Conservation (phyloP, 2,888 invertebrate species). For the Lycophotia porphyrea region DNA sequence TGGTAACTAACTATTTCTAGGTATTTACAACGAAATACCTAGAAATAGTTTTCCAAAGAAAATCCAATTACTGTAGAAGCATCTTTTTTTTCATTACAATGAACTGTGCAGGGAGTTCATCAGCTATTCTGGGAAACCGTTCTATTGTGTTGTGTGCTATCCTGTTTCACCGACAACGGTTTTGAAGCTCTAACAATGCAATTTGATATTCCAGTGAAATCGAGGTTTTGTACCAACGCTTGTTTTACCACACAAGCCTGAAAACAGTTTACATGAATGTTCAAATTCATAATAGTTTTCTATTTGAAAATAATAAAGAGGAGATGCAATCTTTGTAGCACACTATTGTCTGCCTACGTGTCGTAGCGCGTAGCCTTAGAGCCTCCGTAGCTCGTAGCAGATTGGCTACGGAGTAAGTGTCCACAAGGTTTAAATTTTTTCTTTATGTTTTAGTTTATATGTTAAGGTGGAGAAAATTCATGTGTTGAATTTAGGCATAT, state of each 20-base stretch:
- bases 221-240: not conserved
- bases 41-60: constrained; percentile 29
- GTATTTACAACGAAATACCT: constrained; percentile 4
- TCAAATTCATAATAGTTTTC: not conserved
- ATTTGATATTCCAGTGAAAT: constrained; percentile 11
- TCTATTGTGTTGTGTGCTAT: constrained; percentile 4
- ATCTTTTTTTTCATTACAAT: constrained; percentile 16
- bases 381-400: constrained; percentile 55
- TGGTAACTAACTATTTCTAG: no score
- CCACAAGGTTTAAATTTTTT: not conserved
- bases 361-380: constrained; percentile 59
- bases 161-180: not conserved
- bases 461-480: not conserved
- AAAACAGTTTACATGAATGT: not conserved
- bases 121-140: constrained; percentile 33
- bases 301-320: not conserved
- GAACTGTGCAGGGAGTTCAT: constrained; percentile 8
- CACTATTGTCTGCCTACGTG: constrained; percentile 22
- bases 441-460: no score
- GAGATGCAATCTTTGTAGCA: not conserved
- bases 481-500: not conserved
- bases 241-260: not conserved
- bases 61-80: constrained; percentile 39
- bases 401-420: constrained; percentile 30
- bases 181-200: constrained; percentile 28